Percentiles rank a stretch among this genome's conserved stretches.
phyloP scores from a whole-genome alignment of 2,797 vertebrate genomes.

The Vespertilio murinus region DNA sequence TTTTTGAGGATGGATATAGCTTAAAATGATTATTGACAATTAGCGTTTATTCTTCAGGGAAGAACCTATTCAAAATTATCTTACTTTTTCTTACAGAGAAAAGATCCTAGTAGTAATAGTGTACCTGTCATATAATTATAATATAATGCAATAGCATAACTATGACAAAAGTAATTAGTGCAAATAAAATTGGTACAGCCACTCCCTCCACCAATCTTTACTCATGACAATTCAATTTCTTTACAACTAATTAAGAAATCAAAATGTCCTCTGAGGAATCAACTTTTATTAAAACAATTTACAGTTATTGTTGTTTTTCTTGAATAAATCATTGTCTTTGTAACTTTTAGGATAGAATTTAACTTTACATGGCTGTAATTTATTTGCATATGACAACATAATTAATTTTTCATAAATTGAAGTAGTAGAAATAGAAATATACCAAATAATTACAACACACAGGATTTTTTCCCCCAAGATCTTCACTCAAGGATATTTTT shows the following conservation, averaged over 20 bases:
- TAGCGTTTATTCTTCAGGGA: constrained; percentile 8
- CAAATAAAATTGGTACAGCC: neutral
- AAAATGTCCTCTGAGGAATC: constrained; percentile 12
- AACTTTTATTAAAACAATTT: neutral
- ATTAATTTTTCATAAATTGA: neutral
- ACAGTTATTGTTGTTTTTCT: neutral
- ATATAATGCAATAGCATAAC: neutral
- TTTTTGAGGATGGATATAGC: neutral
- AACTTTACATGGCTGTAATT: neutral
- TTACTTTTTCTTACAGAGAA: constrained; percentile 14
- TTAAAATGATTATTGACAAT: neutral
- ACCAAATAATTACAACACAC: neutral
- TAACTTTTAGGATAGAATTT: neutral
- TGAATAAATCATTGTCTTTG: neutral
- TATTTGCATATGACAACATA: neutral
- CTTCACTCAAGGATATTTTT: neutral
- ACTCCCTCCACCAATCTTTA: constrained; percentile 26
- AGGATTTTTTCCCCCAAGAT: neutral
- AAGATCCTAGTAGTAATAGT: neutral
- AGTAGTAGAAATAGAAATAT: neutral
- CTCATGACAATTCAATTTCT: constrained; percentile 25
- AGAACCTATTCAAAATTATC: neutral
- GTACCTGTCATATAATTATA: neutral
- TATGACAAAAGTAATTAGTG: neutral
- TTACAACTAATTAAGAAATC: neutral